A percentile compares a stretch with the other conserved stretches of the same genome.
phyloP scores from a whole-genome alignment of 2,797 vertebrate species.

The Salarias fasciatus region DNA sequence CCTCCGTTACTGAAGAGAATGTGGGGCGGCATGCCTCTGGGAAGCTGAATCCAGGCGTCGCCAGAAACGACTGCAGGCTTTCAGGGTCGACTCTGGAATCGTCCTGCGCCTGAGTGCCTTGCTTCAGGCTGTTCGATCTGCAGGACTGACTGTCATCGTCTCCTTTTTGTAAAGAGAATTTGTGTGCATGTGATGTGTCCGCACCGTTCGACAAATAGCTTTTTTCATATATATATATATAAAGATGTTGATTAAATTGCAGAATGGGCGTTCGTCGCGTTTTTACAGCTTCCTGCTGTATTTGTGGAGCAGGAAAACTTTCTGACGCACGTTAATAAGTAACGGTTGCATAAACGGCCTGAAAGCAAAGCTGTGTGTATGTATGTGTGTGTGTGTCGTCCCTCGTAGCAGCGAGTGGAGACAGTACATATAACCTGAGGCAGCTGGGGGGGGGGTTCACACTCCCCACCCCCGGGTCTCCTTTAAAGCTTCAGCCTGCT shows the following conservation, averaged over 20 bases:
- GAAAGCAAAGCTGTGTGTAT: slow-evolving; percentile 2
- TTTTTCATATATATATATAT: slow-evolving; percentile 3
- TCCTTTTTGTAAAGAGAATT: slow-evolving; percentile 22
- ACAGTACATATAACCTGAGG: slow-evolving; percentile 33
- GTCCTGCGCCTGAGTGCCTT: slow-evolving; percentile 65
- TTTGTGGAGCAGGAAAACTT: slow-evolving; percentile 10
- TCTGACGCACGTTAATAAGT: slow-evolving; percentile 23
- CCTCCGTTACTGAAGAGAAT: slow-evolving; percentile 1
- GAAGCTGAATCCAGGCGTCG: no score
- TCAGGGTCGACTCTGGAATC: slow-evolving; percentile 2
- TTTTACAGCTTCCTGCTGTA: no score
- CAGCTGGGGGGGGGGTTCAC: slow-evolving; percentile 5
- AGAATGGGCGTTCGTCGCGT: no score
- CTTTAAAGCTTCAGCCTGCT: no score
- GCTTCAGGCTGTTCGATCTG: slow-evolving; percentile 13
- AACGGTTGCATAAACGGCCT: slow-evolving; percentile 10
- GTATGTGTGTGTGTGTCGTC: slow-evolving; percentile 41
- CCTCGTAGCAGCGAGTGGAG: slow-evolving; percentile 18
- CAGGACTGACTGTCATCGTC: slow-evolving; percentile 39
- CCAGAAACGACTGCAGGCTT: neutral
- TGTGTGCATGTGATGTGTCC: slow-evolving; percentile 8
- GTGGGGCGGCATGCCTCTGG: no score
- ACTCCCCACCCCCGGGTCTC: neutral
- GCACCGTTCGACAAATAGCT: slow-evolving; percentile 1
- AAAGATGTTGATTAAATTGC: slow-evolving; percentile 3